A percentile compares a stretch with the other conserved stretches of the same genome.
phyloP scores from a whole-genome alignment of 35 echinoderm and acorn worm genomes.

The Lytechinus pictus region DNA sequence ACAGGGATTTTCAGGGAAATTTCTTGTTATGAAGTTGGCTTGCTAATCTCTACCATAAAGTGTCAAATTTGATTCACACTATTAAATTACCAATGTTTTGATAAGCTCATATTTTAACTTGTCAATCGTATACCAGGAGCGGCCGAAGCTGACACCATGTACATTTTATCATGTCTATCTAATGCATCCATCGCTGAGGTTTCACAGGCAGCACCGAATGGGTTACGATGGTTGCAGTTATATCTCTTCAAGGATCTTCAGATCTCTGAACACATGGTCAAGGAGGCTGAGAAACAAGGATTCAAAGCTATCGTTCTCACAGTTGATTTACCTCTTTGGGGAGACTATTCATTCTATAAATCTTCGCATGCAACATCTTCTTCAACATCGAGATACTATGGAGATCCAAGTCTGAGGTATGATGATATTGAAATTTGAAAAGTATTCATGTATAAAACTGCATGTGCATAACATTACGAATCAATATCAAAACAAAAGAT shows the following conservation, averaged over 20 bases:
- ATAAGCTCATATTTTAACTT: no score
- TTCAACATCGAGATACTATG: background rate
- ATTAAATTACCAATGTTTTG: no score
- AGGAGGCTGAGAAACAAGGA: constrained; percentile 61
- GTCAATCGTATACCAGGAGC: background rate
- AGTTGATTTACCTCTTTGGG: constrained; percentile 59
- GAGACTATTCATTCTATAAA: constrained; percentile 18
- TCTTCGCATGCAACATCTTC: background rate
- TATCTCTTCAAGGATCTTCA: constrained; percentile 53
- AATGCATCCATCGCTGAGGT: constrained; percentile 19
- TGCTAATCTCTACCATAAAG: no score
- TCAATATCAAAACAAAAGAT: no score
- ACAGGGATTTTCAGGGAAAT: no score
- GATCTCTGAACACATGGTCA: constrained; percentile 44
- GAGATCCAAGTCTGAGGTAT: constrained; percentile 4
- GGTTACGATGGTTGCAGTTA: constrained; percentile 73
- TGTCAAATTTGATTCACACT: no score
- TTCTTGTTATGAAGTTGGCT: no score
- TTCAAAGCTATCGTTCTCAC: constrained; percentile 85
- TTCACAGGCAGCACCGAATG: background rate
- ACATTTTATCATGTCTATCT: background rate
- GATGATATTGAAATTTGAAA: background rate
- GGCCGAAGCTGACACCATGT: constrained; percentile 21
- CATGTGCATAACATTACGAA: no score
- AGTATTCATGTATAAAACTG: no score